A percentile compares a stretch with the other conserved stretches of the same genome.
Evolutionary conservation across 2,888 invertebrate species (phyloP).

Genomic region (Lasioglossum leucozonium): DNA sequence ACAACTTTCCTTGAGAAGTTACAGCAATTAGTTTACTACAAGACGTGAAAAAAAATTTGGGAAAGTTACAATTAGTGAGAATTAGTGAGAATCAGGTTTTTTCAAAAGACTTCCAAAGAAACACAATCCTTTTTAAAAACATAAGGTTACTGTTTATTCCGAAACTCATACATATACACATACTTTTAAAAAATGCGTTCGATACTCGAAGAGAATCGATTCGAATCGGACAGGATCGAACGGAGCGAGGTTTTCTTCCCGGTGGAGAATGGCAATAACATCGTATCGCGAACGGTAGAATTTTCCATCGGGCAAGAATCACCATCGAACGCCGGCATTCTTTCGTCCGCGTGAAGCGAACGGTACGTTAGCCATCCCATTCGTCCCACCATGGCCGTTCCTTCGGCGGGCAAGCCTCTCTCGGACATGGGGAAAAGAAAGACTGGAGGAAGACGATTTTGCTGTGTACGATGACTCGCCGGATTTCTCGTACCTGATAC

Average conservation of each 20-base stretch:
- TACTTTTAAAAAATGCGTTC: not conserved
- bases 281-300: constrained; percentile 14
- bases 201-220: not conserved
- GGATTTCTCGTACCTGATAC: constrained; percentile 64
- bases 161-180: too few relatives aligned
- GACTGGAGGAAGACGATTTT: constrained; percentile 40
- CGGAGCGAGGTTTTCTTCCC: not conserved
- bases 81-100: too few relatives aligned
- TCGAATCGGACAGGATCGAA: not conserved
- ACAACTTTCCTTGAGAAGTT: too few relatives aligned
- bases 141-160: too few relatives aligned
- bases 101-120: too few relatives aligned
- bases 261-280: not conserved
- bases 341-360: constrained; percentile 50
- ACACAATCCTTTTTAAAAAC: too few relatives aligned
- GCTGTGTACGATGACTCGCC: constrained; percentile 67
- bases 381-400: constrained; percentile 38
- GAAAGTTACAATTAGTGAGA: too few relatives aligned
- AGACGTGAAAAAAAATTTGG: too few relatives aligned
- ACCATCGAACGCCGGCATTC: constrained; percentile 51
- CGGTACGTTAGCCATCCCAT: constrained; percentile 54
- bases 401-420: constrained; percentile 9
- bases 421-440: constrained; percentile 27
- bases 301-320: constrained; percentile 25
- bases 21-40: too few relatives aligned